Evolutionary conservation across 2,797 vertebrate species (phyloP).

Genomic region (Sebastes miniatus): DNA sequence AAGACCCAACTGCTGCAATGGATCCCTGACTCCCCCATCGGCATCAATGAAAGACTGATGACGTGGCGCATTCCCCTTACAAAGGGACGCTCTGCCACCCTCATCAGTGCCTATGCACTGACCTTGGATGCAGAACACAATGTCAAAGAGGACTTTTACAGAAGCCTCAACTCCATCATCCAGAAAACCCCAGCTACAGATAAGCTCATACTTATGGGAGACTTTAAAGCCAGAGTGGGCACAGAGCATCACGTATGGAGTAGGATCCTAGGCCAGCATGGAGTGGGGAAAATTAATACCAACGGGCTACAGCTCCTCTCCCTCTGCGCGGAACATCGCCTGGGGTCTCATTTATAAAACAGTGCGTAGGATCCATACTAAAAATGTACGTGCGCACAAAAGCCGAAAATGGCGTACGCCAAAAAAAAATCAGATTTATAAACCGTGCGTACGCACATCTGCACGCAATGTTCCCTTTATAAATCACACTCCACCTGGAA

Average conservation of each 20-base stretch:
- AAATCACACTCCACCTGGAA: too few species aligned
- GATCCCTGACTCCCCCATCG: too few species aligned
- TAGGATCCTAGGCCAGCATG: not conserved
- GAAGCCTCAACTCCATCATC: not conserved
- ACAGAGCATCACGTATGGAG: not conserved
- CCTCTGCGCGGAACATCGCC: not conserved
- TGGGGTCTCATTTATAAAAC: too few species aligned
- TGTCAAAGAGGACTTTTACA: not conserved
- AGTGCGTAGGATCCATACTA: too few species aligned
- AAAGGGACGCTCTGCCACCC: too few species aligned
- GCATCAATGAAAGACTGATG: too few species aligned
- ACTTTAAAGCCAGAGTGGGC: not conserved
- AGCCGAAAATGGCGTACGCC: not conserved
- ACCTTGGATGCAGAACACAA: not conserved
- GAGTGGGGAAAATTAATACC: not conserved
- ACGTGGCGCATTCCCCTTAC: too few species aligned
- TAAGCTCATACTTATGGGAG: not conserved
- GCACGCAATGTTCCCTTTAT: too few species aligned
- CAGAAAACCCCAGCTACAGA: not conserved
- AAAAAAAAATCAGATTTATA: not conserved
- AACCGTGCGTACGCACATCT: too few species aligned
- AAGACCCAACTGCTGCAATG: too few species aligned
- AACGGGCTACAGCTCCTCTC: not conserved
- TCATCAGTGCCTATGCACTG: not conserved
- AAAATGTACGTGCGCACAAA: too few species aligned